Base-by-base conservation (phyloP, 2,888 invertebrate genomes). In the Phanerotoma sp. region DNA sequence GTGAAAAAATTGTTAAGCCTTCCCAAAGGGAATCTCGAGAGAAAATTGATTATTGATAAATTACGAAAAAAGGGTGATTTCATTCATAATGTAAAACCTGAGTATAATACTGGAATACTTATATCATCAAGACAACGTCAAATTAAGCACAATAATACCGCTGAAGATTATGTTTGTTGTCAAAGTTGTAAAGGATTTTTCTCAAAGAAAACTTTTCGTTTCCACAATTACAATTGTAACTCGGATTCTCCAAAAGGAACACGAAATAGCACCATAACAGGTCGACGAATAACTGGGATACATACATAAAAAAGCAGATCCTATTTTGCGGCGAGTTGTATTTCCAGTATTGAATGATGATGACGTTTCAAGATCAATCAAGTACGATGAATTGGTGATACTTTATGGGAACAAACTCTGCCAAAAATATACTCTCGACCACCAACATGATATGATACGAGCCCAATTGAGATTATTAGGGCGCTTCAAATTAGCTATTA, bases 101-200 rank as follows among this genome's bases (percentile, higher is more conserved):
- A 42, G n/a, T 16, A 45, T 1, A 61, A 61, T 47, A 20, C 33
- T 22, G 55, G 55, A 1, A 16, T 42, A 25, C 18, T 49, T 5
- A 52, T 60, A 32, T 55, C 57, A n/a, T 49, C 32, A 16, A 41
- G 48, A 28, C 37, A 33, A 40, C 58, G 37, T 13, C 47, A 33
- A 9, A 7, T 44, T 18, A 44, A 7, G 35, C 25, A 18, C 11
- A 38, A 13, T 5, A 47, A 51, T 50, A 25, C 40, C 13, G 56
- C 53, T 37, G 32, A 22, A 10, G 50, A 60, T 42, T 64, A 54
- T 49, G 46, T 25, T 48, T 45, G 51, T 9, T 64, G 62, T 33
- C 28, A 55, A 16, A 52, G 45, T 21, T 61, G 64, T 47, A 56
- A 58, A 44, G 62, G 59, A 45, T 51, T 44, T 25, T 61, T 54